These are phyloP conservation scores for Lepilemur ruficaudatus DNA, from an alignment of 2,797 vertebrate genomes.

Conservation along the genomic window DNA sequence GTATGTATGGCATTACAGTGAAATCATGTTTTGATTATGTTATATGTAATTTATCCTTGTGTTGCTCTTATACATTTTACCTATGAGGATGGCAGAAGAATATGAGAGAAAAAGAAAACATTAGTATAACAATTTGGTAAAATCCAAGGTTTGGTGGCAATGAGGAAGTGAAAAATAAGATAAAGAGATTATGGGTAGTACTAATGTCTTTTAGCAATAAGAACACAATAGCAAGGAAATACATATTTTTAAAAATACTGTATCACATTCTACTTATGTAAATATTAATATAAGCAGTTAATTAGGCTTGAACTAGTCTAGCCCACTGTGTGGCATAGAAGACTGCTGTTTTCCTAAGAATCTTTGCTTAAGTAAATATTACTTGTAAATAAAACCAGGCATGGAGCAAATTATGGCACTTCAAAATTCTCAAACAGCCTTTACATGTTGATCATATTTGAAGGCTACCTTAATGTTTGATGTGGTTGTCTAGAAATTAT, in stretches of 20 bases:
- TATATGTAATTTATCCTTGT: constrained; percentile 49
- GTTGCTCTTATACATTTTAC: constrained; percentile 34
- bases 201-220: neutral
- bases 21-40: constrained; percentile 44
- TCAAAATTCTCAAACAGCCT: neutral
- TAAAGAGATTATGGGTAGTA: neutral
- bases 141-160: neutral
- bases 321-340: neutral
- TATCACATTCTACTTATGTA: neutral
- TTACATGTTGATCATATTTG: neutral
- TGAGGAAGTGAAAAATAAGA: neutral
- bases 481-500: constrained; percentile 16
- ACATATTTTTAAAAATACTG: neutral
- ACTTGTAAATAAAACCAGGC: neutral
- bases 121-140: neutral
- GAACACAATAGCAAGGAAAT: neutral
- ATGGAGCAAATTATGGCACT: neutral
- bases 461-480: constrained; percentile 11
- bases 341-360: neutral
- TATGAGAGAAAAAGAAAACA: neutral
- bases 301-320: neutral
- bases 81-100: neutral
- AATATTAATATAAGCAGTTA: constrained; percentile 9
- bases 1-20: neutral
- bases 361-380: neutral